These are phyloP conservation scores for Ctenochaetus hawaiiensis DNA, from an alignment of 2,797 vertebrate species.

Conservation along the genomic window DNA sequence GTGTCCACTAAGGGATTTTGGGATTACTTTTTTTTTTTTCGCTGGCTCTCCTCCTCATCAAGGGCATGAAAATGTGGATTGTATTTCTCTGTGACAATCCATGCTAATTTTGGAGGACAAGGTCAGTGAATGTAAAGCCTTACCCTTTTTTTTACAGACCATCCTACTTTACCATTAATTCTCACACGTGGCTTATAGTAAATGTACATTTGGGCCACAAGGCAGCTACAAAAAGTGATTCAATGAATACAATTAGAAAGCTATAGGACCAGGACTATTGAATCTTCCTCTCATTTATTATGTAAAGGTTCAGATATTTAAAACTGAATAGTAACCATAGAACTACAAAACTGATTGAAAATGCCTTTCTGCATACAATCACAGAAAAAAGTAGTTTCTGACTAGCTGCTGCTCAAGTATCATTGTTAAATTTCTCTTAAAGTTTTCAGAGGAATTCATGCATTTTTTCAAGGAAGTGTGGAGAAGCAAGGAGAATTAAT, in stretches of 20 bases:
- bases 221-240: slow-evolving; percentile 31
- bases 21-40: slow-evolving; percentile 74
- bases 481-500: not conserved
- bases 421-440: not conserved
- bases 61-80: slow-evolving; percentile 79
- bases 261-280: not conserved
- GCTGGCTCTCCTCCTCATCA: slow-evolving; percentile 59
- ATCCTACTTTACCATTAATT: slow-evolving; percentile 49
- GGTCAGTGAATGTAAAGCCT: slow-evolving; percentile 60
- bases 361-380: not conserved
- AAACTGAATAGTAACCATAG: not conserved
- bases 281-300: not conserved
- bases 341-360: not conserved
- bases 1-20: slow-evolving; percentile 78
- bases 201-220: slow-evolving; percentile 16
- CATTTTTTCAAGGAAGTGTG: not conserved
- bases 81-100: slow-evolving; percentile 82
- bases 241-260: not conserved
- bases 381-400: not conserved
- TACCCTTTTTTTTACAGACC: slow-evolving; percentile 43
- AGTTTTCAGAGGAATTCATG: not conserved
- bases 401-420: not conserved
- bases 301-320: not conserved
- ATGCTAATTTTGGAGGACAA: slow-evolving; percentile 80
- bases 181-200: slow-evolving; percentile 21